A percentile compares a stretch with the other conserved stretches of the same genome.
These are phyloP conservation scores for Polylopha cassiicola DNA, from an alignment of 2,888 invertebrate species.

Conservation along the genomic window DNA sequence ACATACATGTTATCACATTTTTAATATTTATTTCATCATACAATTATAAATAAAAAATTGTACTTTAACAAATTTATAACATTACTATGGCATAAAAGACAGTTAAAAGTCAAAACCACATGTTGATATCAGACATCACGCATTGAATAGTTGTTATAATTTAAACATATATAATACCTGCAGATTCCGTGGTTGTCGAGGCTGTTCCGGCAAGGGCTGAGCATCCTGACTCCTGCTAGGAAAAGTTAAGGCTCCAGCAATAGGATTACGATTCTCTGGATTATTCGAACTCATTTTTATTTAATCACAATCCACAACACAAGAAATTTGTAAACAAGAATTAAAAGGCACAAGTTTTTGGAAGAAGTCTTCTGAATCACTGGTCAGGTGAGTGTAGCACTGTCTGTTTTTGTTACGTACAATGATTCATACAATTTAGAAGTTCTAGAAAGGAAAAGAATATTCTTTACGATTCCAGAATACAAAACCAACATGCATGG, in stretches of 20 bases:
- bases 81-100: background rate
- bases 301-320: slow-evolving; percentile 3
- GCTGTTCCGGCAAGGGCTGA: slow-evolving; percentile 40
- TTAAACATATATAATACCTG: slow-evolving; percentile 42
- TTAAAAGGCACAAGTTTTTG: no score
- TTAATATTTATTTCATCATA: no score
- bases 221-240: slow-evolving; percentile 33
- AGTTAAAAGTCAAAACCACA: background rate
- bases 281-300: slow-evolving; percentile 50
- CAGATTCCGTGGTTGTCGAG: slow-evolving; percentile 56
- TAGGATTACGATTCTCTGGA: slow-evolving; percentile 33
- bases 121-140: background rate
- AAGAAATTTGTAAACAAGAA: background rate
- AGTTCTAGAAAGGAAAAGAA: no score
- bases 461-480: no score
- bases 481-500: no score
- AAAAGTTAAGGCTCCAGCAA: slow-evolving; percentile 45
- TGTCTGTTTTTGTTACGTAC: no score
- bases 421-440: no score
- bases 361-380: no score
- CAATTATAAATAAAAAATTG: no score
- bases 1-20: no score
- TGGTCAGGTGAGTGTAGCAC: no score
- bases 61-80: no score
- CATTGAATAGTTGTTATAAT: background rate